Evolutionary conservation across 2,888 invertebrate genomes (phyloP).

Genomic region (Eristalis intricaria): DNA sequence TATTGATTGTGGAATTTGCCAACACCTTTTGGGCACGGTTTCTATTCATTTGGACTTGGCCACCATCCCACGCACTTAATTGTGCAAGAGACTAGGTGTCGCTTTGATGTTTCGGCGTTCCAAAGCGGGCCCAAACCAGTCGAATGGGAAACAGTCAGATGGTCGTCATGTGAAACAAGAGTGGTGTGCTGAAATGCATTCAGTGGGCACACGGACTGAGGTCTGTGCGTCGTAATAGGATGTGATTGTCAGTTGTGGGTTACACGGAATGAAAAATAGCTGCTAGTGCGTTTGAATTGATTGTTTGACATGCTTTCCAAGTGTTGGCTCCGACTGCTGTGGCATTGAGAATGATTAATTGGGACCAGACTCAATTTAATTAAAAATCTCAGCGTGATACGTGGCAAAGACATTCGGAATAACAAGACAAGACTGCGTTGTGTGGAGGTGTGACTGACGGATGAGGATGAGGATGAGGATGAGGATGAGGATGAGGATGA

Average conservation of each 20-base stretch:
- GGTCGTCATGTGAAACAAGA: background rate
- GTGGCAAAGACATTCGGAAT: background rate
- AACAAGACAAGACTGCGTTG: no score
- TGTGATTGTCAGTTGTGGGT: conserved; percentile 40
- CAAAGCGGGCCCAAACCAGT: background rate
- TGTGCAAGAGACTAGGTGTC: background rate
- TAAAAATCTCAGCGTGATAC: background rate
- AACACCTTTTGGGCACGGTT: conserved; percentile 37
- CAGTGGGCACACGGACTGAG: conserved; percentile 23
- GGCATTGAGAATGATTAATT: conserved; percentile 14
- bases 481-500: no score
- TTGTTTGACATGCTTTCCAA: conserved; percentile 18
- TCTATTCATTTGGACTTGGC: conserved; percentile 10
- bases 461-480: no score
- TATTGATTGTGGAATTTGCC: conserved; percentile 37
- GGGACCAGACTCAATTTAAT: background rate
- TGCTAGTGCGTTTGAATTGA: conserved; percentile 8
- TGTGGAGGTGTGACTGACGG: no score
- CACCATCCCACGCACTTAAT: conserved; percentile 48
- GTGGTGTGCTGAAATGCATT: conserved; percentile 39
- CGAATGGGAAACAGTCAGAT: background rate
- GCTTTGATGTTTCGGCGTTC: background rate
- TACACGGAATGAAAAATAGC: conserved; percentile 10
- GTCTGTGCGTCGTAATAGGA: conserved; percentile 49
- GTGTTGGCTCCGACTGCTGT: conserved; percentile 5